Evolutionary conservation across 2,888 invertebrate genomes (phyloP), one percentile per base, ranked within the genome.

Genomic region (Pristionchus fissidentatus): DNA sequence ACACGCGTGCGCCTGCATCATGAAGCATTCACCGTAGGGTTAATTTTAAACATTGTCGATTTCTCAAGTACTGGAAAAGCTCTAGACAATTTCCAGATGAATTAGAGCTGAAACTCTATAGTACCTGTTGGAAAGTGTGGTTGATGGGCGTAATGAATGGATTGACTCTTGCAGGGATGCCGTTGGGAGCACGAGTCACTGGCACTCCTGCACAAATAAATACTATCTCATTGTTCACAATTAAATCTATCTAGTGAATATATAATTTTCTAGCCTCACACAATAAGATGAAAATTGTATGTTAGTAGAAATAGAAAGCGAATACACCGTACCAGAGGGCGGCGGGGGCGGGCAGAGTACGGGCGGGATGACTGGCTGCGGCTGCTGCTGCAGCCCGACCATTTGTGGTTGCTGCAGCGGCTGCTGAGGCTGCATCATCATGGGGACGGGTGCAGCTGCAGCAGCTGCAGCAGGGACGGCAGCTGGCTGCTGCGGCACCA

Each of bases 131-230:
- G 46, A 26, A 81, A 0, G 81, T 35, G 66, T 81, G 66, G 13
- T 81, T 62, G 13, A 81, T 66, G 32, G 81, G 81, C 62, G 81
- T 81, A 7, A 49, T 81, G 46, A 81, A 81, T 10, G 81, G 81
- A 46, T 81, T 81, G 62, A 81, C 46, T 4, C 81, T 41, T 1
- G 32, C n/a, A n/a, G 81, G 60, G 22, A 60, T 26, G 41, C 43
- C 41, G 38, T 55, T 46, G 22, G 81, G 81, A n/a, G 62, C 62
- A 81, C 62, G 81, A 10, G 49, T 49, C 29, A 79, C 35, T 7
- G 52, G 79, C 38, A 32, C 79, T n/a, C 79, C 79, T 79, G 29
- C 7, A 57, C 3, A 8, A 15, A 41, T 41, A 73, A n/a, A n/a
- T n/a, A n/a, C n/a, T n/a, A n/a, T n/a, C n/a, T n/a, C n/a, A n/a